A percentile compares a stretch with the other conserved stretches of the same genome.
These are phyloP conservation scores for Oreochromis spilurus DNA, from an alignment of 2,113 vertebrate species.

Conservation along the genomic window DNA sequence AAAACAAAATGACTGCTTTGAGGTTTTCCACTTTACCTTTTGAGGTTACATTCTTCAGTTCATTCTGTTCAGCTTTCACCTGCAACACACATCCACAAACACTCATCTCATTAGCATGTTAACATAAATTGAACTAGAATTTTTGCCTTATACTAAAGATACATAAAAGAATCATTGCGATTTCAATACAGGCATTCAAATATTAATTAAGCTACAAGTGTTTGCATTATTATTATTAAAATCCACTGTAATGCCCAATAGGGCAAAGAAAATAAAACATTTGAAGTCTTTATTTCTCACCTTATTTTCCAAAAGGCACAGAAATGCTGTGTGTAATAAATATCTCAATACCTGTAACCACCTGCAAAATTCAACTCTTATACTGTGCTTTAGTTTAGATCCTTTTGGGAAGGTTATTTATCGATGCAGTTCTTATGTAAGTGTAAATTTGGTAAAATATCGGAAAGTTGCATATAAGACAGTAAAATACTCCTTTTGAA, in stretches of 20 bases:
- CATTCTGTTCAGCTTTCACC: conserved; percentile 82
- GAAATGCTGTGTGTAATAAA: not conserved
- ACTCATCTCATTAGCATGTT: not conserved
- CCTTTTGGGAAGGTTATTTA: not conserved
- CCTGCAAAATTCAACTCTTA: not conserved
- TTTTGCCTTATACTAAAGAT: not conserved
- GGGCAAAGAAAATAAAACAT: not conserved
- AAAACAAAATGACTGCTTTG: not conserved
- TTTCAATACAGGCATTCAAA: not conserved
- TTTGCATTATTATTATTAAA: not conserved
- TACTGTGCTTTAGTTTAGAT: not conserved
- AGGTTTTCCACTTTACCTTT: conserved; percentile 73
- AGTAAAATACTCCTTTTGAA: not conserved
- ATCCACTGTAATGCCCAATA: not conserved
- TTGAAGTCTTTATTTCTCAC: not conserved
- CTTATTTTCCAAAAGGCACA: not conserved
- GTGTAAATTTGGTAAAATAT: not conserved
- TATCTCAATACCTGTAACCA: not conserved
- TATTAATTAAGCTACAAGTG: not conserved
- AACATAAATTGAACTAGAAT: not conserved
- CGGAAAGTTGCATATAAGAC: not conserved
- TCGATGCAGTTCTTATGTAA: not conserved
- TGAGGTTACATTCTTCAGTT: conserved; percentile 69
- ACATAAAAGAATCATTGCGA: not conserved
- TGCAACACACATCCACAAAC: conserved; percentile 30